A percentile compares a stretch with the other conserved stretches of the same genome.
Conservation (phyloP, 2,888 invertebrate genomes). For the Lepidocyrtoides sp. region DNA sequence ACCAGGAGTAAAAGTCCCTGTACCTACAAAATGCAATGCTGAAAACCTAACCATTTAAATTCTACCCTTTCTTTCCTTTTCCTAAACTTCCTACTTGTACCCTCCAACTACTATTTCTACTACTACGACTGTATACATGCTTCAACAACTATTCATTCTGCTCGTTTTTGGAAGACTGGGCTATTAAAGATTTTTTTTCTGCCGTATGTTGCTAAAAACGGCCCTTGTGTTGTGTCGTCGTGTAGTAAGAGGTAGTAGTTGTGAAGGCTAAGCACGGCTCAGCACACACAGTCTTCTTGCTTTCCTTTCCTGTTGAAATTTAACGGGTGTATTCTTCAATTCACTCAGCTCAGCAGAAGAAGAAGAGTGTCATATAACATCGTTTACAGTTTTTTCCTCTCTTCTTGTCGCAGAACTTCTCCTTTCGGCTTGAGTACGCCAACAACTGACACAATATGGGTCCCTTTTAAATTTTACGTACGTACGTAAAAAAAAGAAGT, state of each 20-base stretch:
- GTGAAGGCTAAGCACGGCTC: not conserved
- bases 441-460: constrained; percentile 35
- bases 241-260: not conserved
- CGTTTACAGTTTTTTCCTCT: constrained; percentile 20
- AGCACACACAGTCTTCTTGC: not conserved
- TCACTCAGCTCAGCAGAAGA: not conserved
- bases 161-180: constrained; percentile 6
- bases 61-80: constrained; percentile 6
- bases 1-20: not conserved
- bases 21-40: constrained; percentile 15
- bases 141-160: not conserved
- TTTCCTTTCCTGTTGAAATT: constrained; percentile 3
- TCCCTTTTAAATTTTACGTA: not conserved
- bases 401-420: not conserved
- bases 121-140: no score
- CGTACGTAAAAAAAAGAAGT: not conserved
- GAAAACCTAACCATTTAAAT: constrained; percentile 27
- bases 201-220: constrained; percentile 31
- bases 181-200: constrained; percentile 39
- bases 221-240: not conserved
- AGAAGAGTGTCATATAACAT: constrained; percentile 25
- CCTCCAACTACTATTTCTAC: not conserved
- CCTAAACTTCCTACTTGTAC: constrained; percentile 18
- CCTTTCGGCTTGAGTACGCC: not conserved
- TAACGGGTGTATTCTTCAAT: constrained; percentile 36